Evolutionary conservation across 2,797 vertebrate genomes (phyloP), one percentile per base, ranked within the genome.

Genomic region (Zonotrichia albicollis): DNA sequence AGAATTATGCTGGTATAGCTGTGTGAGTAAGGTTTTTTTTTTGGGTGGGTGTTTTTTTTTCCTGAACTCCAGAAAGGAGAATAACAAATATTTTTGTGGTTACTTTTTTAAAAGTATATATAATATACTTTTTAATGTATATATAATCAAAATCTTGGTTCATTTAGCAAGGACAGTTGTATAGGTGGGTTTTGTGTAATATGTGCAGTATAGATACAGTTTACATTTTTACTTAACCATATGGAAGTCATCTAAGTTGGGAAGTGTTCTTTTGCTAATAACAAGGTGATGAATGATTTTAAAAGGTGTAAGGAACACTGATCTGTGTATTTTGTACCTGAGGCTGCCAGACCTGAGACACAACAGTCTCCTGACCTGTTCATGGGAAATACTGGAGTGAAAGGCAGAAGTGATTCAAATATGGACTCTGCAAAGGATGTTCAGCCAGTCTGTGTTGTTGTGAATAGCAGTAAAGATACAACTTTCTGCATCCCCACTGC

Each of bases 171-270:
- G 34, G 15, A 48, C 43, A 51, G 30, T 43, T 89, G 20, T 7
- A 8, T 83, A 50, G 46, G 29, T 91, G 76, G 7, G 5, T 48
- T 89, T 92, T 73, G 32, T 81, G 72, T 81, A 62, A 45, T 29
- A 17, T 48, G 6, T 42, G 7, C 30, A 17, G 42, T 75, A 64
- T 17, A 68, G 74, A 42, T 62, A 16, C 62, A 75, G 76, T 81
- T 95, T 92, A 84, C 51, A 6, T 79, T 94, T 95, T 94, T 46
- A 70, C 55, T 55, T 86, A 75, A 82, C 26, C 76, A 88, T 53
- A 36, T 88, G 84, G 46, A 90, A 94, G 45, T 73, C 1, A 6
- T 92, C 66, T 76, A 36, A 76, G 74, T 62, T 91, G 43, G 60
- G 45, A 85, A 36, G n/a, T 68, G 34, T 61, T 93, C 21, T 76